Conservation (phyloP, 2,888 invertebrate genomes). For the Drosophila dives region DNA sequence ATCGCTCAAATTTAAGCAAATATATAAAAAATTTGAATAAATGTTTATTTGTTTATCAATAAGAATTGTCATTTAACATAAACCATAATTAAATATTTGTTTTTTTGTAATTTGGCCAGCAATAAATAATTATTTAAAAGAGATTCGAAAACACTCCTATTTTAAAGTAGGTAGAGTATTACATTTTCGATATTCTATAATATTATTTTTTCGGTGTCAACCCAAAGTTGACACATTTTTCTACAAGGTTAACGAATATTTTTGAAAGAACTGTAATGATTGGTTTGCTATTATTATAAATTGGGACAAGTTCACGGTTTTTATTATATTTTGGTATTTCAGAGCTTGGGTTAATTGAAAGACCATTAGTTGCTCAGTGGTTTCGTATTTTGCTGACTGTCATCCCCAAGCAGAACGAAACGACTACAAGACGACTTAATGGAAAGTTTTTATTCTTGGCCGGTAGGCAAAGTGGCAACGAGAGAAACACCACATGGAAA, state of each 20-base stretch:
- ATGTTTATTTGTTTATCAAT: not conserved
- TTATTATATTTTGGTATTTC: slow-evolving; percentile 33
- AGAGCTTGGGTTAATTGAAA: slow-evolving; percentile 46
- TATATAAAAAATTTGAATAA: not conserved
- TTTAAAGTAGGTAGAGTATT: not conserved
- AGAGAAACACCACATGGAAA: slow-evolving; percentile 39
- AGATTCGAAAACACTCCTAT: not conserved
- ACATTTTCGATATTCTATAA: not conserved
- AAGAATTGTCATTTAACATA: not conserved
- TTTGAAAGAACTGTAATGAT: slow-evolving; percentile 1
- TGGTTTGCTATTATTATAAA: slow-evolving; percentile 20
- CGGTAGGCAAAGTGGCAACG: slow-evolving; percentile 55
- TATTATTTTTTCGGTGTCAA: not conserved
- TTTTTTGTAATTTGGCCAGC: not conserved
- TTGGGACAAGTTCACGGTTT: slow-evolving; percentile 34
- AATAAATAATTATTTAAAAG: not conserved
- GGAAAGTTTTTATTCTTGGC: slow-evolving; percentile 39
- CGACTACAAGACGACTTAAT: slow-evolving; percentile 21
- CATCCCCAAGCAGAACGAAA: slow-evolving; percentile 30
- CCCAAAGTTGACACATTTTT: not conserved
- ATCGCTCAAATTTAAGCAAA: not conserved
- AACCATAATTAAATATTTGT: not conserved
- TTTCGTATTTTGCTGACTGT: slow-evolving; percentile 23
- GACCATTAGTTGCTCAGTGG: slow-evolving; percentile 58
- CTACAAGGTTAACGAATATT: slow-evolving; percentile 7